Evolutionary conservation across 2,113 vertebrate species (phyloP), one percentile per base, ranked within the genome.

Genomic region (Hippocampus abdominalis): DNA sequence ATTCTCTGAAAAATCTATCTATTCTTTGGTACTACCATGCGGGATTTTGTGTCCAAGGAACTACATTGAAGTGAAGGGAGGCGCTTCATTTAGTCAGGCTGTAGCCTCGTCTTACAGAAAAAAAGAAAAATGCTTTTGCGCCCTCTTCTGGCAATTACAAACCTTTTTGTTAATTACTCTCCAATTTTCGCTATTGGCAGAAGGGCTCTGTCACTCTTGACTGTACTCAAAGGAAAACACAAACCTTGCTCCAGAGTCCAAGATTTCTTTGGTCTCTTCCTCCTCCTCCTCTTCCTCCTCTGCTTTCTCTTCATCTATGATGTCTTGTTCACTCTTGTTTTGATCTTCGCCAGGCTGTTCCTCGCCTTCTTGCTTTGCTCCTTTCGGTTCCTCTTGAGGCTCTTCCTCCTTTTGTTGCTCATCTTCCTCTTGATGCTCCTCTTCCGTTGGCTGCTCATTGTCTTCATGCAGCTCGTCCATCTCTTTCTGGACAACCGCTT

Each of bases 191-290:
- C n/a, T n/a, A n/a, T n/a, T 23, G 2, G 16, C 46, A 49, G 15
- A 15, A 12, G 44, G 44, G 44, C 44, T 46, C 13, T 4, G 3
- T 46, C 44, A 12, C 44, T 13, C 4, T 16, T 49, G 15, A 49
- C 39, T 2, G 18, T 5, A 10, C 59, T 39, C 16, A 29, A 20
- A 11, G 6, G 20, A 3, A 51, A 66, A 36, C 29, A 82, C 87
- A 83, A 57, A 90, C 90, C 90, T 91, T 73, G 75, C 78, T 64
- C 64, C 84, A 67, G 72, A 80, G 79, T 73, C 78, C 25, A 85
- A 73, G 18, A 73, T 71, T 23, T 84, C 67, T n/a, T 63, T 71
- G n/a, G 61, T 69, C 66, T 81, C 72, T 32, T 79, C 63, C 32
- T 77, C 69, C 32, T 74, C 68, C n/a, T 66, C 62, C 32, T 74